Evolutionary conservation across 2,113 vertebrate genomes (phyloP).

Genomic region (Sinocyclocheilus grahami): DNA sequence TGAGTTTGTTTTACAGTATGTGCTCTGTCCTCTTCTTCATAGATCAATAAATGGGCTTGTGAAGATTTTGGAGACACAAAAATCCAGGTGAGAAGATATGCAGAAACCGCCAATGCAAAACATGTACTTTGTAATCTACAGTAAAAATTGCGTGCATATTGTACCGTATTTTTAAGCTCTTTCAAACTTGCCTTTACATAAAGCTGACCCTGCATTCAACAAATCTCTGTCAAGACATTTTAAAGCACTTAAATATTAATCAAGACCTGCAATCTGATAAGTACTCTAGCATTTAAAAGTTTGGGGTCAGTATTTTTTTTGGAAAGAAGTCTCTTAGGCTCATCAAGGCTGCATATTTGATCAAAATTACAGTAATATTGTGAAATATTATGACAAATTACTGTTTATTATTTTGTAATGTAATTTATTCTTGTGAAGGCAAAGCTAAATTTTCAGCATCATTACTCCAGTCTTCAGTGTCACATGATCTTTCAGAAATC

Average conservation of each 20-base stretch:
- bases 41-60: conserved; percentile 94
- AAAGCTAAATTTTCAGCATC: background rate
- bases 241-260: background rate
- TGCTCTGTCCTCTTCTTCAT: conserved; percentile 48
- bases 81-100: conserved; percentile 84
- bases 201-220: background rate
- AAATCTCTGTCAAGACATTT: background rate
- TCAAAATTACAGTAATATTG: background rate
- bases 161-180: background rate
- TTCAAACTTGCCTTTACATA: background rate
- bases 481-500: background rate
- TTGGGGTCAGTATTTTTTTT: background rate
- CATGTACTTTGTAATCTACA: background rate
- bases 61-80: conserved; percentile 90
- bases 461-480: background rate
- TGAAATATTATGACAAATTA: background rate
- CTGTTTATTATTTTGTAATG: background rate
- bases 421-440: background rate
- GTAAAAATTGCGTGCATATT: background rate
- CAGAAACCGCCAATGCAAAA: background rate
- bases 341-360: background rate
- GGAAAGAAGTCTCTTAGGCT: no score
- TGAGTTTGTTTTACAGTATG: background rate
- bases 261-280: background rate
- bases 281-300: background rate